Evolutionary conservation across 2,797 vertebrate species (phyloP).

Genomic region (Remorina albescens): DNA sequence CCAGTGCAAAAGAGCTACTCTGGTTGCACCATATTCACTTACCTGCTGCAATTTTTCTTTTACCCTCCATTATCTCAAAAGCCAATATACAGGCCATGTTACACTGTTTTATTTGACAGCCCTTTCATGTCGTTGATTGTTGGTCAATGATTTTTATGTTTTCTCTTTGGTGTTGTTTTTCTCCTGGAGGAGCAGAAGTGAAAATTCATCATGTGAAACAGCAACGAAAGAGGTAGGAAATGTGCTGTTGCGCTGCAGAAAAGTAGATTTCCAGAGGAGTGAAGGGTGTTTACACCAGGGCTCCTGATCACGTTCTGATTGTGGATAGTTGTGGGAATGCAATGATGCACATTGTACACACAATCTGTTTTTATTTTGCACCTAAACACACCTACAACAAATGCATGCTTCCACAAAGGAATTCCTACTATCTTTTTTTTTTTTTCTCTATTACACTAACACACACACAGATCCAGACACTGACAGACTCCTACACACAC

Average conservation of each 20-base stretch:
- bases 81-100: slow-evolving; percentile 20
- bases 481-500: slow-evolving; percentile 30
- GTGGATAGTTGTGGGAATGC: slow-evolving; percentile 45
- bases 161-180: slow-evolving; percentile 43
- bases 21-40: too few relatives aligned
- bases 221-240: slow-evolving; percentile 41
- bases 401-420: slow-evolving; percentile 40
- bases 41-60: too few relatives aligned
- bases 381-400: slow-evolving; percentile 35
- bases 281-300: slow-evolving; percentile 56
- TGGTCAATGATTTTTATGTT: slow-evolving; percentile 57
- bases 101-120: slow-evolving; percentile 38
- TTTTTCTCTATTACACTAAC: slow-evolving; percentile 29
- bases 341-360: slow-evolving; percentile 54
- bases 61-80: slow-evolving; percentile 14
- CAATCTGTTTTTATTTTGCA: slow-evolving; percentile 57
- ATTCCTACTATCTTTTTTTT: slow-evolving; percentile 64
- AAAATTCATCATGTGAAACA: slow-evolving; percentile 49
- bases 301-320: slow-evolving; percentile 64
- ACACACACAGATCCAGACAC: slow-evolving; percentile 50
- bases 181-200: slow-evolving; percentile 36
- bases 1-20: too few relatives aligned
- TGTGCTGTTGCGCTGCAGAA: slow-evolving; percentile 45
- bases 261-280: slow-evolving; percentile 49
- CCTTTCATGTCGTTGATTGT: slow-evolving; percentile 47